A percentile compares a stretch with the other conserved stretches of the same genome.
These are phyloP conservation scores for Epizoanthus stellaris DNA, from an alignment of 92 coral and sea anemone genomes.

Conservation along the genomic window DNA sequence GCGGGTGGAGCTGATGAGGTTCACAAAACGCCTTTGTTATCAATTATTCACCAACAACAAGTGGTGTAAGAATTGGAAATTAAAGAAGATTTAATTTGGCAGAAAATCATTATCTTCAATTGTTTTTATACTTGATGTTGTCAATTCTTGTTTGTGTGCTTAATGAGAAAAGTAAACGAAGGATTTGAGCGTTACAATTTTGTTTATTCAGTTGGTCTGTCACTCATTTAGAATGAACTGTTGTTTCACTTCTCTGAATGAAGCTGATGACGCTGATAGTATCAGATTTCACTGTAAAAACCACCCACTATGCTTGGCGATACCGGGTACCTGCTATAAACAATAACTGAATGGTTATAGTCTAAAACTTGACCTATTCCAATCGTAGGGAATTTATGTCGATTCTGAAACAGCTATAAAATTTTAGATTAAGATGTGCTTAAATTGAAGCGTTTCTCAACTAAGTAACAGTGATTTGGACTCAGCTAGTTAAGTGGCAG, in stretches of 20 bases:
- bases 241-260: too few relatives aligned
- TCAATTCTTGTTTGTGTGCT: slow-evolving; percentile 5
- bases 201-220: background rate
- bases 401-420: background rate
- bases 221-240: background rate
- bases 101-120: background rate
- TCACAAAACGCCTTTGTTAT: background rate
- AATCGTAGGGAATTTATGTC: background rate
- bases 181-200: background rate
- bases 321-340: slow-evolving; percentile 27
- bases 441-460: too few relatives aligned
- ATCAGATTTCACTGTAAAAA: background rate
- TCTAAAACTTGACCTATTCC: background rate
- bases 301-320: too few relatives aligned
- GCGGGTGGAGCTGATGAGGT: background rate
- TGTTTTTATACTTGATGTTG: background rate
- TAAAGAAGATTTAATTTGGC: slow-evolving; percentile 1
- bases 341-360: background rate
- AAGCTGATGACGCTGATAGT: background rate
- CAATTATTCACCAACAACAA: slow-evolving; percentile 11
- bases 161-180: background rate
- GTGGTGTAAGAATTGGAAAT: slow-evolving; percentile 12
- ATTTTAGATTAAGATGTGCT: background rate
- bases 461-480: too few relatives aligned
- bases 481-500: background rate